Percentiles rank a stretch among this genome's conserved stretches.
Evolutionary conservation across 1,140 invertebrate species (phyloP).

Genomic region (Drosophila kikkawai): DNA sequence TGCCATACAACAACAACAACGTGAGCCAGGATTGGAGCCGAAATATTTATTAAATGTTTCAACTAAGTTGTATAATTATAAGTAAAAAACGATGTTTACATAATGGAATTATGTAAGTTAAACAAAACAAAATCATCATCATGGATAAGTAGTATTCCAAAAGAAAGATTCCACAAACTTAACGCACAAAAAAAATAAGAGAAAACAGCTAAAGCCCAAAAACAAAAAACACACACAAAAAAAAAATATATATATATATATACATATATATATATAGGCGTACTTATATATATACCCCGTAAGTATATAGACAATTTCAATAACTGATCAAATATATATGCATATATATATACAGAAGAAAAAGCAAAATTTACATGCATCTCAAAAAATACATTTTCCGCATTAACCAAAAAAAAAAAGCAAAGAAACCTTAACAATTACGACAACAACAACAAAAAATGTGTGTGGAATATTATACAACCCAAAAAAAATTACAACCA

Average conservation of each 20-base stretch:
- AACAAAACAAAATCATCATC: background rate
- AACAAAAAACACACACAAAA: slow-evolving; percentile 48
- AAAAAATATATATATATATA: slow-evolving; percentile 4
- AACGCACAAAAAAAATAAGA: slow-evolving; percentile 51
- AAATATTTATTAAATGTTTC: slow-evolving; percentile 80
- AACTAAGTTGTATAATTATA: slow-evolving; percentile 83
- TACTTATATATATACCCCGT: slow-evolving; percentile 52
- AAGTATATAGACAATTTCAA: slow-evolving; percentile 72
- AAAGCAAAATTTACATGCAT: slow-evolving; percentile 69
- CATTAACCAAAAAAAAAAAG: slow-evolving; percentile 50
- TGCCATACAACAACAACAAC: slow-evolving; percentile 60
- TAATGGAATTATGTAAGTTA: slow-evolving; percentile 73
- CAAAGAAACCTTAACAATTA: slow-evolving; percentile 50
- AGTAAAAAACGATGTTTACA: slow-evolving; percentile 56
- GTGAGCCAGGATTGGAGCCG: slow-evolving; percentile 17
- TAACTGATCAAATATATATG: slow-evolving; percentile 62
- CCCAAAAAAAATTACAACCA: slow-evolving; percentile 19
- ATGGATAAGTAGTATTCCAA: slow-evolving; percentile 1
- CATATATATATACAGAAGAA: slow-evolving; percentile 46
- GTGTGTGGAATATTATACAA: slow-evolving; percentile 33
- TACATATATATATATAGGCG: slow-evolving; percentile 13
- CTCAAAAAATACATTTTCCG: slow-evolving; percentile 77
- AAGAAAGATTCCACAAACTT: slow-evolving; percentile 20
- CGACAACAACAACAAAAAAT: slow-evolving; percentile 49
- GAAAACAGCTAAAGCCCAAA: slow-evolving; percentile 10